These are phyloP conservation scores for Sturnus vulgaris DNA, from an alignment of 2,113 vertebrate species.

Conservation along the genomic window DNA sequence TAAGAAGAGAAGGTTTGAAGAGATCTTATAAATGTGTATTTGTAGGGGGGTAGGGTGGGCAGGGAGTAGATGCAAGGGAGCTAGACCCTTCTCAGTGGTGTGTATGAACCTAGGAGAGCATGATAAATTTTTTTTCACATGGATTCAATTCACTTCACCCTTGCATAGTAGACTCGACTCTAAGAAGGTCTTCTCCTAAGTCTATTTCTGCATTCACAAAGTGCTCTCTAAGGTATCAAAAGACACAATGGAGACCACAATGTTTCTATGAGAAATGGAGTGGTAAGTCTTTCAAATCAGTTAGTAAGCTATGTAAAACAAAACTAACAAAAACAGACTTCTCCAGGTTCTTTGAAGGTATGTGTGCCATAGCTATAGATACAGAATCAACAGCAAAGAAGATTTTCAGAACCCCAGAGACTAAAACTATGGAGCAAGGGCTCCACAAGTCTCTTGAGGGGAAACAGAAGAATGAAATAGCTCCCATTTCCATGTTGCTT, in stretches of 20 bases:
- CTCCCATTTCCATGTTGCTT: neutral
- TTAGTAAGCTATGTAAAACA: neutral
- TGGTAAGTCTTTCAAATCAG: neutral
- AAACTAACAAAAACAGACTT: neutral
- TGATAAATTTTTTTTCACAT: neutral
- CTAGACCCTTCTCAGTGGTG: neutral
- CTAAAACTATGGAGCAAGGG: neutral
- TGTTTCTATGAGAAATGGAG: neutral
- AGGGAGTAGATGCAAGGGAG: neutral
- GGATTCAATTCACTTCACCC: neutral
- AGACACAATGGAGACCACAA: neutral
- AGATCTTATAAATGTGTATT: neutral
- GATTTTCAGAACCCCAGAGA: neutral
- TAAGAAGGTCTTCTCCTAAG: neutral
- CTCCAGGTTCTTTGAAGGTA: neutral
- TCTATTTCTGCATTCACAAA: neutral
- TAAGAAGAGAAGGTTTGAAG: neutral
- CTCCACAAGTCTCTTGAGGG: neutral
- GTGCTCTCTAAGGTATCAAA: neutral
- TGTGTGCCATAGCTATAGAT: neutral
- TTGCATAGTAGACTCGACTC: neutral
- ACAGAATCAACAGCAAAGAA: neutral
- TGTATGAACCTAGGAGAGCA: neutral
- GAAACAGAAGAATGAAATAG: neutral
- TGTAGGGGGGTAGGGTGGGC: fast-evolving